Evolutionary conservation across 2,888 invertebrate genomes (phyloP).

Genomic region (Mesoligia furuncula): DNA sequence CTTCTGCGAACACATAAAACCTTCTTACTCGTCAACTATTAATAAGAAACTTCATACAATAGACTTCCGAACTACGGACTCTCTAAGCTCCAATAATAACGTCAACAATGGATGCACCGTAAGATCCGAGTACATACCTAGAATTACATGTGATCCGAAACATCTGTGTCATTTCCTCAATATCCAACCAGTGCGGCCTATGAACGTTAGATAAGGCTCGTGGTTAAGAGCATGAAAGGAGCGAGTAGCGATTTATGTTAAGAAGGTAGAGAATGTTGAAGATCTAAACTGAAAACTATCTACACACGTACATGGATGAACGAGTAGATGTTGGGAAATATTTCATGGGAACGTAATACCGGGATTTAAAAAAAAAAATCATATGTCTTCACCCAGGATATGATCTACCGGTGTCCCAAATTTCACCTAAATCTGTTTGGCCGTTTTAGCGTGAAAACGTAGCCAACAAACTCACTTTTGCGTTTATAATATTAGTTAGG

Average conservation of each 20-base stretch:
- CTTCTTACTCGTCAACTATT: background rate
- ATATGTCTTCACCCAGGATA: too few species aligned
- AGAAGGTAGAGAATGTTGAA: background rate
- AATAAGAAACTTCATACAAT: constrained; percentile 28
- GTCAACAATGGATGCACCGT: constrained; percentile 53
- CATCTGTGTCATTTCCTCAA: constrained; percentile 90
- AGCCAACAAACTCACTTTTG: background rate
- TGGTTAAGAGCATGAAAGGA: constrained; percentile 35
- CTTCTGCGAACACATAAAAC: background rate
- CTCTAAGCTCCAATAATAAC: constrained; percentile 41
- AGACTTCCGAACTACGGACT: constrained; percentile 5
- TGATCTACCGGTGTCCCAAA: too few species aligned
- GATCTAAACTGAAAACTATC: background rate
- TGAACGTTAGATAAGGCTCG: constrained; percentile 73
- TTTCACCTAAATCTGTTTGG: too few species aligned
- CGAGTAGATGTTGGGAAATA: too few species aligned
- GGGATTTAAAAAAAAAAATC: too few species aligned
- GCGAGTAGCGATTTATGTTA: constrained; percentile 51
- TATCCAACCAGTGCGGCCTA: constrained; percentile 86
- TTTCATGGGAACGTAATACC: too few species aligned
- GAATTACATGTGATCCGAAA: constrained; percentile 85
- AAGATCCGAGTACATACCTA: constrained; percentile 69
- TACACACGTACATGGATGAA: background rate
- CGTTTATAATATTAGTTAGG: background rate
- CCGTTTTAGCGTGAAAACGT: background rate